These are phyloP conservation scores for Pheosia tremula DNA, from an alignment of 2,888 invertebrate genomes.

Conservation along the genomic window DNA sequence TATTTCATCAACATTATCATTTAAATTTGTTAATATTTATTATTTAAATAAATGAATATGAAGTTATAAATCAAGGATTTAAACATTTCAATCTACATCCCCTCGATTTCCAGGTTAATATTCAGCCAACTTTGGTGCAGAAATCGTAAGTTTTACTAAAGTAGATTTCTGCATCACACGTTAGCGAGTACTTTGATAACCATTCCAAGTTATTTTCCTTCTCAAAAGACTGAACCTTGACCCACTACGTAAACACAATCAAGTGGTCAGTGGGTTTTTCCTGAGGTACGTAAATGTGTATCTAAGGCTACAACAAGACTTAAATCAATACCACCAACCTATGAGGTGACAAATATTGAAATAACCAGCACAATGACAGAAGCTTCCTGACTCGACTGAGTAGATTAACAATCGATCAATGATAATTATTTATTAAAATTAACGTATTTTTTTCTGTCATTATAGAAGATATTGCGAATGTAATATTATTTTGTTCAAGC, in stretches of 20 bases:
- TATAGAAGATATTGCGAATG: neutral
- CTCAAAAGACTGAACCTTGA: constrained; percentile 47
- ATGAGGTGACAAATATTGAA: neutral
- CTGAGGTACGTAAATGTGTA: constrained; percentile 41
- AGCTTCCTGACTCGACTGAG: neutral
- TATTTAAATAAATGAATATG: too few species aligned
- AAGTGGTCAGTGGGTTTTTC: constrained; percentile 38
- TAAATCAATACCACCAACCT: neutral
- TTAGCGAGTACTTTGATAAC: constrained; percentile 16
- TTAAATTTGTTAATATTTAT: too few species aligned
- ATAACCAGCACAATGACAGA: neutral
- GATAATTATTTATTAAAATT: too few species aligned
- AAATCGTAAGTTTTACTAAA: neutral
- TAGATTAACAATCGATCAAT: too few species aligned
- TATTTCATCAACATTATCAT: too few species aligned
- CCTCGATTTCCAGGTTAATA: too few species aligned
- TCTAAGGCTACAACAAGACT: constrained; percentile 14
- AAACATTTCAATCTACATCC: too few species aligned
- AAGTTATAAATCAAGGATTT: too few species aligned
- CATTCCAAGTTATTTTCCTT: constrained; percentile 37
- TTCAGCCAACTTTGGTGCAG: too few species aligned
- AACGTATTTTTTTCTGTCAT: too few species aligned
- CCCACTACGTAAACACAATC: constrained; percentile 36
- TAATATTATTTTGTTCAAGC: neutral
- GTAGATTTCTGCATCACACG: constrained; percentile 8